Evolutionary conservation across 2,888 invertebrate genomes (phyloP).

Genomic region (Drosophila cognata): DNA sequence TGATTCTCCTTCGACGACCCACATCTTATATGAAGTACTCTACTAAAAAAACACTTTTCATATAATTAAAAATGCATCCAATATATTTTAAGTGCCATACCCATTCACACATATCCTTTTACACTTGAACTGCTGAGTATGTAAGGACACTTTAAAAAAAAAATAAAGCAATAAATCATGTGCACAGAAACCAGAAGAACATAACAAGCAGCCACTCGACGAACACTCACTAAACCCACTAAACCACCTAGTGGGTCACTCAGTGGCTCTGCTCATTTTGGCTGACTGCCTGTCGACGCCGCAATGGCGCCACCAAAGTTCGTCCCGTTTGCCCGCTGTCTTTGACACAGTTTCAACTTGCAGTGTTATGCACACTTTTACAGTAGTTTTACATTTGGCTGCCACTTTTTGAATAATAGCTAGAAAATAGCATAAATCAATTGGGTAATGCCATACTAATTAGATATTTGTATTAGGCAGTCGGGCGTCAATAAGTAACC

Average conservation of each 20-base stretch:
- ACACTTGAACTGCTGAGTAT: constrained; percentile 9
- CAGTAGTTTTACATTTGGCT: neutral
- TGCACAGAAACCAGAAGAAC: constrained; percentile 47
- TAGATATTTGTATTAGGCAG: constrained; percentile 12
- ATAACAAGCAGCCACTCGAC: constrained; percentile 18
- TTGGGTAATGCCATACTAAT: constrained; percentile 13
- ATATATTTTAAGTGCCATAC: neutral
- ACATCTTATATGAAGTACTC: neutral
- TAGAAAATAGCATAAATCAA: constrained; percentile 69
- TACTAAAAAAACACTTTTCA: neutral
- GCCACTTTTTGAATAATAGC: constrained; percentile 58
- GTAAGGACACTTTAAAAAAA: constrained; percentile 20
- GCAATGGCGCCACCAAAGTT: constrained; percentile 62
- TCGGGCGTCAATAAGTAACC: constrained; percentile 8
- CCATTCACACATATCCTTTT: neutral
- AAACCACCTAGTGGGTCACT: constrained; percentile 29
- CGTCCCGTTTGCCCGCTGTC: constrained; percentile 35
- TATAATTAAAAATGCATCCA: neutral
- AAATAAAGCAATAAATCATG: constrained; percentile 66
- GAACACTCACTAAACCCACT: neutral
- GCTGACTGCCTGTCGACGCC: constrained; percentile 42
- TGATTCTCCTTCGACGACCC: neutral
- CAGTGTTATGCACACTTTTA: neutral
- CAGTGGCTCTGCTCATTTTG: constrained; percentile 36
- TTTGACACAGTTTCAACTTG: constrained; percentile 68